Base-by-base conservation (phyloP, 2,888 invertebrate species). In the Acleris emargana region DNA sequence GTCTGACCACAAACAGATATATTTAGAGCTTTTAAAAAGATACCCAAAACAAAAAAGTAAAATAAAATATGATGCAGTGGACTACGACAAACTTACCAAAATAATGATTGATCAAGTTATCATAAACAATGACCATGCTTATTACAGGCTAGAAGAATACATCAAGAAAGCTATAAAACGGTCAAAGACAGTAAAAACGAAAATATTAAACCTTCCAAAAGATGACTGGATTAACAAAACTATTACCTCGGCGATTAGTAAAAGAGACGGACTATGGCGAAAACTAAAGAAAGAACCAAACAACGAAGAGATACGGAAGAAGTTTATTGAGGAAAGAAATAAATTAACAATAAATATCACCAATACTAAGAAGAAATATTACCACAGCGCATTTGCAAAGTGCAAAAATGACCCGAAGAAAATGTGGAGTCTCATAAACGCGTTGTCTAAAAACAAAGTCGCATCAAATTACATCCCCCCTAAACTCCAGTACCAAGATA, bases 171-270 rank as follows among this genome's bases (percentile, higher is more conserved):
- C 54, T 55, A 22, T 55, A 18, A 16, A 42, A 55, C 38, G 22
- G 20, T 42, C 54, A 1, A 55, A 55, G 20, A 42, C 20, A 20
- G 13, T 43, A 43, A 63, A 63, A 45, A 63, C 43, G 2, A 63
- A 63, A 57, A 45, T 63, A 16, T 11, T 58, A 20, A 58, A 63
- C 51, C 22, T 28, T 25, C 63, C 63, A 1, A 55, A 51, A 16
- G 43, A 57, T 9, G 58, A 63, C 51, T 63, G 63, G 63, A 63
- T 58, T 9, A 57, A 63, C 55, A 25, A 57, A 51, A 38, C 17
- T 6, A 50, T 63, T 18, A 50, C 43, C 11, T n/a, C 25, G 5
- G 43, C 20, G 17, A 58, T 63, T 11, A 18, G 9, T 13, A 28
- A 25, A 13, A 22, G 63, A 45, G 20, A 63, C 18, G 20, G 20